These are phyloP conservation scores for Lordiphosa collinella DNA, from an alignment of 1,140 invertebrate genomes.

Conservation along the genomic window DNA sequence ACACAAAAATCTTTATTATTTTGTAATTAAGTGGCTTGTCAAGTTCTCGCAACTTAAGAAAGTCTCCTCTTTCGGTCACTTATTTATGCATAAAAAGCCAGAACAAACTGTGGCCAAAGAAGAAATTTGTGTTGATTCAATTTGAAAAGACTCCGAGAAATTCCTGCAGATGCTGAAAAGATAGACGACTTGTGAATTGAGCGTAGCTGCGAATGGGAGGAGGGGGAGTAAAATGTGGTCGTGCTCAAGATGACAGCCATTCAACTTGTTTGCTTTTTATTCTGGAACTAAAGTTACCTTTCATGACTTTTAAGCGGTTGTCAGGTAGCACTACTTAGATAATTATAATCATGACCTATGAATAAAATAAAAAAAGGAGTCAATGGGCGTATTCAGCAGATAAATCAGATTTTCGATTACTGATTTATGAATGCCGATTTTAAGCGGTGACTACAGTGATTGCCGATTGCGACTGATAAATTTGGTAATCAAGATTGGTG, in stretches of 20 bases:
- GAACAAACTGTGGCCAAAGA: not conserved
- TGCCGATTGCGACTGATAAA: no score
- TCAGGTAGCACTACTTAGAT: constrained; percentile 3
- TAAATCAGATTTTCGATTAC: no score
- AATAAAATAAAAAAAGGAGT: no score
- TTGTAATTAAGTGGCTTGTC: constrained; percentile 74
- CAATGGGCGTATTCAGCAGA: no score
- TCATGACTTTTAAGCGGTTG: constrained; percentile 12
- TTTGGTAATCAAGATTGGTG: no score
- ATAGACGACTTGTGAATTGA: constrained; percentile 7
- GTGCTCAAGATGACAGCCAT: constrained; percentile 1
- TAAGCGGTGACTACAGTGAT: no score
- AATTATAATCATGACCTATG: constrained; percentile 7
- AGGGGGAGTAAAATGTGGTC: not conserved
- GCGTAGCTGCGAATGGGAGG: not conserved
- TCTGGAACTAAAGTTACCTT: not conserved
- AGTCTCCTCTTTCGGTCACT: constrained; percentile 6
- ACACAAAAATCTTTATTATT: constrained; percentile 69
- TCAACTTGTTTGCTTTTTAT: constrained; percentile 7
- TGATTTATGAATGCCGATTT: no score
- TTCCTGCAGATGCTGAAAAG: constrained; percentile 7
- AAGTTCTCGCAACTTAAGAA: constrained; percentile 2
- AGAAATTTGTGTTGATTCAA: constrained; percentile 12
- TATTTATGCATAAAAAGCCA: constrained; percentile 2
- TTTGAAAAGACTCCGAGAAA: not conserved